Percentiles rank a stretch among this genome's conserved stretches.
phyloP scores from a whole-genome alignment of 2,888 invertebrate genomes.

The Leptinotarsa rubiginosa region DNA sequence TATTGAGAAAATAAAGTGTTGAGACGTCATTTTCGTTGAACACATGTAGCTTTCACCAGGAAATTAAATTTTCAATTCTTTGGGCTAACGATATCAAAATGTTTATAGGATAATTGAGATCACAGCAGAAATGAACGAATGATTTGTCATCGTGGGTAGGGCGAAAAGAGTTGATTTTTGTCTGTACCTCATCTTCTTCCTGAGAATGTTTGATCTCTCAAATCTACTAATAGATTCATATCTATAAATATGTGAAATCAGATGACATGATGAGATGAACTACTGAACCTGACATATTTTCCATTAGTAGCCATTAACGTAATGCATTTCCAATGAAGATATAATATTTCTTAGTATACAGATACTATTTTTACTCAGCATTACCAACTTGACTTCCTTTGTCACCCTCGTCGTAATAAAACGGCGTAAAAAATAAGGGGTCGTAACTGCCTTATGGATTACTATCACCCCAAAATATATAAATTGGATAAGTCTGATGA shows the following conservation, averaged over 20 bases:
- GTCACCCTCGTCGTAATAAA: constrained; percentile 16
- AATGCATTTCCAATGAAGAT: constrained; percentile 26
- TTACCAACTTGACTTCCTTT: neutral
- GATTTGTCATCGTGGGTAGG: too few relatives aligned
- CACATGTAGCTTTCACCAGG: too few relatives aligned
- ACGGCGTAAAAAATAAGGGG: constrained; percentile 25
- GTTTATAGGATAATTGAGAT: too few relatives aligned
- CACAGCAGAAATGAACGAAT: too few relatives aligned
- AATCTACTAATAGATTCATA: neutral
- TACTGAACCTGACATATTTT: neutral
- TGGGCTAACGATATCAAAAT: too few relatives aligned
- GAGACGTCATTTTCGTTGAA: too few relatives aligned
- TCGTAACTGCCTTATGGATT: constrained; percentile 34
- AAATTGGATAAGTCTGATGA: constrained; percentile 46
- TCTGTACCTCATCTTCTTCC: too few relatives aligned
- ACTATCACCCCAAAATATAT: constrained; percentile 39
- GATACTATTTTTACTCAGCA: constrained; percentile 20
- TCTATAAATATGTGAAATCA: neutral
- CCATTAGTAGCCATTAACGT: constrained; percentile 13
- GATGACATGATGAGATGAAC: neutral
- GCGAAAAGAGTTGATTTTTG: too few relatives aligned
- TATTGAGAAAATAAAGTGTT: too few relatives aligned
- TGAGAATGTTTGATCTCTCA: neutral
- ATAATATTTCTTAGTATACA: constrained; percentile 27
- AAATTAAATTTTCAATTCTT: too few relatives aligned